phyloP scores from a whole-genome alignment of 2,888 invertebrate genomes.

The Drosophila hamatofila region DNA sequence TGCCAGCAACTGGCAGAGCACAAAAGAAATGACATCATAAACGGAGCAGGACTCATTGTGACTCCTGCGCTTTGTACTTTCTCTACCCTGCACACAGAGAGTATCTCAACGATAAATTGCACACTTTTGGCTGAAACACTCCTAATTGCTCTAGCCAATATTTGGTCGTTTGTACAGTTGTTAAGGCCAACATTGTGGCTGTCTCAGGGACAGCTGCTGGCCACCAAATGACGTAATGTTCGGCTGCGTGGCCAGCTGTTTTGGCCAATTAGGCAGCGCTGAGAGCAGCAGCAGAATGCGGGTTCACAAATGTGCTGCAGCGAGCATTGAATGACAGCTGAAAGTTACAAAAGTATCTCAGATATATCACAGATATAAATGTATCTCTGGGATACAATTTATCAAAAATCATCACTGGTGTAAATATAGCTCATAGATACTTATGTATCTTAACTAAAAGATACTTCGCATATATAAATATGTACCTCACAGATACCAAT shows the following conservation, averaged over 20 bases:
- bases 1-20: conserved; percentile 27
- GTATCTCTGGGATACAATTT: neutral
- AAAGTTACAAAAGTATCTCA: conserved; percentile 36
- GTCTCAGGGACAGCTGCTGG: conserved; percentile 12
- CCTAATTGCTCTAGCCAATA: conserved; percentile 4
- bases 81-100: neutral
- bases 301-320: conserved; percentile 26
- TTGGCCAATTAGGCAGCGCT: conserved; percentile 4
- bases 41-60: neutral
- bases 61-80: neutral
- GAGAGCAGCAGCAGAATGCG: conserved; percentile 4
- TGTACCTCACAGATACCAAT: too few relatives aligned
- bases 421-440: neutral
- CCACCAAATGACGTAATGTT: conserved; percentile 55
- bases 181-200: neutral
- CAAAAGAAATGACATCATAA: conserved; percentile 45
- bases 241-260: conserved; percentile 44
- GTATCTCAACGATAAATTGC: neutral
- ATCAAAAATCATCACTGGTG: neutral
- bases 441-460: neutral
- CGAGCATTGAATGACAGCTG: conserved; percentile 23
- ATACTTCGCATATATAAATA: too few relatives aligned
- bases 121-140: neutral
- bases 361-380: neutral
- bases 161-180: conserved; percentile 7